phyloP scores from a whole-genome alignment of 2,797 vertebrate species.

The Myotis findleyi region DNA sequence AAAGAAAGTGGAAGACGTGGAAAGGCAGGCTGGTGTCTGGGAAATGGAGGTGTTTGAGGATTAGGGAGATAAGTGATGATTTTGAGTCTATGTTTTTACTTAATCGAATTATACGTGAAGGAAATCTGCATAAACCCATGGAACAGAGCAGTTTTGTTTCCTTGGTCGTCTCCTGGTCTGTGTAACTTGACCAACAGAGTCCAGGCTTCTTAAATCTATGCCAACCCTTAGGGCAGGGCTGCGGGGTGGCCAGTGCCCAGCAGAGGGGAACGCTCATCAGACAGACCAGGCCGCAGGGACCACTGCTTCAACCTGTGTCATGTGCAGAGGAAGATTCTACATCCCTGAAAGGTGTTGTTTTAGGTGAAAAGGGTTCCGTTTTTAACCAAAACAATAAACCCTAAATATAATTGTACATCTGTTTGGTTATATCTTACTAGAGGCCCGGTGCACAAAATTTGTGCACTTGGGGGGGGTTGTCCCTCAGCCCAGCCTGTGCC shows the following conservation, averaged over 20 bases:
- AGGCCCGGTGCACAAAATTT: no score
- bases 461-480: accelerated
- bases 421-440: no score
- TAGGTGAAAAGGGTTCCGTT: no score
- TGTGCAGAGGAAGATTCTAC: no score
- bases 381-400: no score
- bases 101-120: neutral
- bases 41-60: neutral
- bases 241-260: neutral
- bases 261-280: neutral
- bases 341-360: no score
- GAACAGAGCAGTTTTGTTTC: neutral
- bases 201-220: neutral
- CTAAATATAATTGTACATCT: no score
- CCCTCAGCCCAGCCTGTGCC: no score
- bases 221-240: neutral
- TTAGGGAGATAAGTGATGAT: neutral
- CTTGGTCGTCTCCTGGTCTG: neutral
- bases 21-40: neutral
- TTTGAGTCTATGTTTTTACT: neutral
- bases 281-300: neutral
- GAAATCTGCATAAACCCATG: neutral
- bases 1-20: neutral
- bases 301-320: no score
- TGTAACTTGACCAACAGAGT: neutral